Evolutionary conservation across 2,888 invertebrate genomes (phyloP).

Genomic region (Rhimphoctona megacephalus): DNA sequence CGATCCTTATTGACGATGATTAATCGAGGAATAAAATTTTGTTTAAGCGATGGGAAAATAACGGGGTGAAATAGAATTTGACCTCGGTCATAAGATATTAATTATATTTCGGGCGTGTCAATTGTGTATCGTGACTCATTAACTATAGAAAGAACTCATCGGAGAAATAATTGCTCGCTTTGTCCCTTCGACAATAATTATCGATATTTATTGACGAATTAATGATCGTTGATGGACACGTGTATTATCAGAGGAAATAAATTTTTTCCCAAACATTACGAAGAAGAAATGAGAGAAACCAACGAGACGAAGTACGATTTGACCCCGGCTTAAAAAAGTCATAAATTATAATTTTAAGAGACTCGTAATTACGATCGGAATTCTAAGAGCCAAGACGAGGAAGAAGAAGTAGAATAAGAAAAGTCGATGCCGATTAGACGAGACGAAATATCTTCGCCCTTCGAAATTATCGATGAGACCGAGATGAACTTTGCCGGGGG

Average conservation of each 20-base stretch:
- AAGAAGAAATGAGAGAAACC: background rate
- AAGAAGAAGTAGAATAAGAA: background rate
- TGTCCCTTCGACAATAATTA: background rate
- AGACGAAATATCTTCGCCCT: slow-evolving; percentile 42
- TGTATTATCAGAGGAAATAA: background rate
- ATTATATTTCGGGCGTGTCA: slow-evolving; percentile 27
- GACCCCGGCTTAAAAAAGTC: background rate
- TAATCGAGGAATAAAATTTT: background rate
- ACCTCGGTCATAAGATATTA: background rate
- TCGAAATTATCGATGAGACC: slow-evolving; percentile 68
- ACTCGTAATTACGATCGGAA: slow-evolving; percentile 6
- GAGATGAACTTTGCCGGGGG: slow-evolving; percentile 70
- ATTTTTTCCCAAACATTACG: background rate
- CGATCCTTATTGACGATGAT: slow-evolving; percentile 2
- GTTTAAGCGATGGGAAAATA: background rate
- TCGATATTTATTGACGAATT: slow-evolving; percentile 2
- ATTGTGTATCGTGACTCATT: background rate
- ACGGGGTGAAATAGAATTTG: background rate
- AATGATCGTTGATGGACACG: background rate
- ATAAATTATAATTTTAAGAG: slow-evolving; percentile 3
- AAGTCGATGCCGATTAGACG: slow-evolving; percentile 13
- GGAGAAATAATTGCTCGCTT: background rate
- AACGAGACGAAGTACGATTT: too few relatives aligned
- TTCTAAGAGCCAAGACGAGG: background rate
- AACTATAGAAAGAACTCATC: background rate